Base-by-base conservation (phyloP, 2,113 vertebrate genomes). In the Hippocampus abdominalis region DNA sequence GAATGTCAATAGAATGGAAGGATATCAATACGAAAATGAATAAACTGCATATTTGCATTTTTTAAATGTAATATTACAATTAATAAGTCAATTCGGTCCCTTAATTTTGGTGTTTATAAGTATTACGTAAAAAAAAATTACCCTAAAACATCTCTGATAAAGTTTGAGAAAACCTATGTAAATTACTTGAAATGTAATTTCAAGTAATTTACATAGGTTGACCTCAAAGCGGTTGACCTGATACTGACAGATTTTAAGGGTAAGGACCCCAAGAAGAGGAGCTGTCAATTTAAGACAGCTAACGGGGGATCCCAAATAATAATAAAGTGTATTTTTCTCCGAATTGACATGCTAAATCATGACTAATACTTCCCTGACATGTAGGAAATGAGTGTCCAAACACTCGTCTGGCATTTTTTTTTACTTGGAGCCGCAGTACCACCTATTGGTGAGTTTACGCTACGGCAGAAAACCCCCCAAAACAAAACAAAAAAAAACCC, bases 371-470 rank as follows among this genome's bases (percentile, higher is more conserved):
- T 44, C 42, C 46, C 13, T 18, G 46, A 48, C 3, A 15, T 46
- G 44, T 13, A 16, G 49, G 49, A n/a, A 8, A 21, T 16, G 6
- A 13, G 16, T 18, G 49, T 51, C 49, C 46, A 48, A 23, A 56
- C 3, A 56, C 3, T 10, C 12, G 42, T 42, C 8, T n/a, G 16
- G 36, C 21, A n/a, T 23, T 16, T 21, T 32, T 32, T 66, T 57
- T n/a, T 68, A 51, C 16, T 39, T 81, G 36, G 70, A 25, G 70
- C 67, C 64, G 78, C 74, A 88, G 77, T 68, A 84, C 86, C 89
- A 78, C 82, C 87, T 72, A 70, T 59, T 82, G 89, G 82, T 7
- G 27, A 49, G 20, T 54, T 5, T 0, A n/a, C 49, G 64, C 11
- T 62, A 20, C n/a, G 32, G 32, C 29, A 70, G 21, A 57, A 15